phyloP scores from a whole-genome alignment of 1,140 invertebrate genomes.

The Acromyrmex echinatior region DNA sequence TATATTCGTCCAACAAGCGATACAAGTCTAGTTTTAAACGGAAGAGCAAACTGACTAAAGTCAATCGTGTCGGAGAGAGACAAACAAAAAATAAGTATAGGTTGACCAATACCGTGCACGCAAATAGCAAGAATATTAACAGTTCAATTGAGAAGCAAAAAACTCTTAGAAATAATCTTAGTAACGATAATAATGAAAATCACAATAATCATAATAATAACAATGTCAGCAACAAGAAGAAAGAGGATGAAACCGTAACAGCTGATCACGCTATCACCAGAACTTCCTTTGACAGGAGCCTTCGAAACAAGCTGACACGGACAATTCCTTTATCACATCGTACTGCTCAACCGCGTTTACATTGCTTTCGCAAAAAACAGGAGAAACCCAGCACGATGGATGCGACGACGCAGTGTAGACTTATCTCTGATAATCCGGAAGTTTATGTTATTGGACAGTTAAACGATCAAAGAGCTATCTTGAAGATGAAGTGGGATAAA shows the following conservation, averaged over 20 bases:
- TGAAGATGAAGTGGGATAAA: conserved; percentile 77
- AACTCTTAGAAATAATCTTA: conserved; percentile 30
- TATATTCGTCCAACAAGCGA: conserved; percentile 31
- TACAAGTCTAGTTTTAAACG: conserved; percentile 39
- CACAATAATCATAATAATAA: neutral
- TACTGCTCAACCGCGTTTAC: neutral
- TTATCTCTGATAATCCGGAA: conserved; percentile 47
- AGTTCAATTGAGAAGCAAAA: neutral
- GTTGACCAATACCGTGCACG: conserved; percentile 38
- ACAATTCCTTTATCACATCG: conserved; percentile 15
- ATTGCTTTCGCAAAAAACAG: conserved; percentile 36
- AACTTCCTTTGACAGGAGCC: neutral
- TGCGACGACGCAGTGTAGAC: conserved; percentile 79
- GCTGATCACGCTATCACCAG: neutral
- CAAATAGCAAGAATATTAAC: conserved; percentile 7
- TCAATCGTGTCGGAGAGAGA: conserved; percentile 22
- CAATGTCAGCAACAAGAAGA: neutral
- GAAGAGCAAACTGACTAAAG: conserved; percentile 56
- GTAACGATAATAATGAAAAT: conserved; percentile 18
- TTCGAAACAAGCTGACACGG: conserved; percentile 30
- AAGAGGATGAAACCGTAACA: neutral
- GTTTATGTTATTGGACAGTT: conserved; percentile 58
- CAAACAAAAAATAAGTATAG: neutral
- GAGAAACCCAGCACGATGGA: conserved; percentile 66
- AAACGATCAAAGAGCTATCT: conserved; percentile 47